Evolutionary conservation across 2,797 vertebrate species (phyloP).

Genomic region (Girardinus metallicus): DNA sequence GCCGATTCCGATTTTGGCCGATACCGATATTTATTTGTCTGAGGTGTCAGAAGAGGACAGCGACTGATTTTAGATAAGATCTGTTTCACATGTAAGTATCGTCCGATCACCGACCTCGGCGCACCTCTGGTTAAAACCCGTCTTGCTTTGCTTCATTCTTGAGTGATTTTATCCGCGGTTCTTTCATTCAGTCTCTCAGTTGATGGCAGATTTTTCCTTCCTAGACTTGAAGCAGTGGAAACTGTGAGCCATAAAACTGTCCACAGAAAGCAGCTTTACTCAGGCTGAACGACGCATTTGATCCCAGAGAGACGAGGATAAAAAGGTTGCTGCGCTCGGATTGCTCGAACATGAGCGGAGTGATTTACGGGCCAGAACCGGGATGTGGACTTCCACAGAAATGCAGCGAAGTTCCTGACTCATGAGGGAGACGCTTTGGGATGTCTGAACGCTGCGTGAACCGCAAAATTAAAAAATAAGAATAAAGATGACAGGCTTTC

Average conservation of each 20-base stretch:
- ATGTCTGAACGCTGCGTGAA: conserved; percentile 67
- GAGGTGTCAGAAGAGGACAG: no score
- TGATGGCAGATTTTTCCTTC: conserved; percentile 19
- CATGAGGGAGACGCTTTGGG: conserved; percentile 38
- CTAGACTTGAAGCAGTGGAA: conserved; percentile 48
- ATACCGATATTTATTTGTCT: no score
- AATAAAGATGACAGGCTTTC: conserved; percentile 67
- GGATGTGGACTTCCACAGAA: conserved; percentile 59
- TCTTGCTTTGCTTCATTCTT: conserved; percentile 30
- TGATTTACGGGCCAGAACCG: conserved; percentile 57
- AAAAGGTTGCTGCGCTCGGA: conserved; percentile 52
- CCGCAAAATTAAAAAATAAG: conserved; percentile 62
- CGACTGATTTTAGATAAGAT: no score
- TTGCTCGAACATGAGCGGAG: conserved; percentile 32
- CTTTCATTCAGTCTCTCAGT: conserved; percentile 19
- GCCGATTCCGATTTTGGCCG: no score
- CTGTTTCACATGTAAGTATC: no score
- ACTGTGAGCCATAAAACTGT: conserved; percentile 33
- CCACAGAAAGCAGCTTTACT: conserved; percentile 18
- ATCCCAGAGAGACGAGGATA: conserved; percentile 46
- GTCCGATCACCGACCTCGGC: no score
- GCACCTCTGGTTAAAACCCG: conserved; percentile 5
- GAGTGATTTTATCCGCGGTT: conserved; percentile 26
- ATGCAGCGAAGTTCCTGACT: conserved; percentile 59
- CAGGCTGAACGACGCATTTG: conserved; percentile 21